Evolutionary conservation across 2,888 invertebrate genomes (phyloP).

Genomic region (Trissolcus brochymenae): DNA sequence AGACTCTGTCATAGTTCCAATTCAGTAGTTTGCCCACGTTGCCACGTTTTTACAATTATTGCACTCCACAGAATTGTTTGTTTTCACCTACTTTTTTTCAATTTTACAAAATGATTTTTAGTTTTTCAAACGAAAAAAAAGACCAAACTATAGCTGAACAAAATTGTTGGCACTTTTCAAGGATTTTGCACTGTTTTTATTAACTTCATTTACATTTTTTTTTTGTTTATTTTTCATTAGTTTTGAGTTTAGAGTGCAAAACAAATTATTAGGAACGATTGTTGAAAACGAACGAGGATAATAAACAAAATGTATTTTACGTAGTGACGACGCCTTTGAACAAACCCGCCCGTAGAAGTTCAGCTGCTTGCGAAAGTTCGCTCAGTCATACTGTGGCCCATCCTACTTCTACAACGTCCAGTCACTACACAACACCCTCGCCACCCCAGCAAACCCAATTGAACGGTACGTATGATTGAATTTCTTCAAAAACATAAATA

Average conservation of each 20-base stretch:
- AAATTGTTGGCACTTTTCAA: too few relatives aligned
- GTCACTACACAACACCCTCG: constrained; percentile 76
- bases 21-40: constrained; percentile 25
- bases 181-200: too few relatives aligned
- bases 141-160: too few relatives aligned
- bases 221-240: not conserved
- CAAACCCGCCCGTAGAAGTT: constrained; percentile 70
- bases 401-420: constrained; percentile 73
- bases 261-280: constrained; percentile 18
- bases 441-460: constrained; percentile 74
- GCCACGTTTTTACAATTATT: constrained; percentile 7
- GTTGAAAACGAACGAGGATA: constrained; percentile 2
- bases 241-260: constrained; percentile 6
- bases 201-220: too few relatives aligned
- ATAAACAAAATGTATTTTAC: constrained; percentile 30
- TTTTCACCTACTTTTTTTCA: too few relatives aligned
- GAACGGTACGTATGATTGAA: constrained; percentile 64
- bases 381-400: constrained; percentile 68
- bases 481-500: constrained; percentile 10
- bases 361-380: constrained; percentile 71
- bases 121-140: too few relatives aligned
- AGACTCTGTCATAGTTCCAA: constrained; percentile 24
- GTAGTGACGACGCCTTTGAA: constrained; percentile 72
- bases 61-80: too few relatives aligned
- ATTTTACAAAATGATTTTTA: too few relatives aligned